phyloP scores from a whole-genome alignment of 2,888 invertebrate species.

The Carpatolechia fugitivella region DNA sequence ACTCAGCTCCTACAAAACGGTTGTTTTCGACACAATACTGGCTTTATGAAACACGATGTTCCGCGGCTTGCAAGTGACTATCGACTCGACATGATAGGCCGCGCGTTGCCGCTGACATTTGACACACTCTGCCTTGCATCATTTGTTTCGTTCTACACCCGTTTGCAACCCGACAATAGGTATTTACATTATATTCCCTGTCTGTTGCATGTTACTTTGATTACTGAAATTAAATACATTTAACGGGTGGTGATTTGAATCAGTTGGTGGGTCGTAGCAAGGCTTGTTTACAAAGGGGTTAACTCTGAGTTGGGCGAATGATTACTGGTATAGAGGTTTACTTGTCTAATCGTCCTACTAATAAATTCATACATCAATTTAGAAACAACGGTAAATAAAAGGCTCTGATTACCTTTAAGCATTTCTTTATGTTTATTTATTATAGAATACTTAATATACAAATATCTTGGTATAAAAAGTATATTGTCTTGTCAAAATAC shows the following conservation, averaged over 20 bases:
- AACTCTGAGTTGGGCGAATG: not conserved
- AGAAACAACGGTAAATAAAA: no score
- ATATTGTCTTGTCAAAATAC: no score
- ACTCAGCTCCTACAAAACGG: not conserved
- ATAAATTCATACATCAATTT: no score
- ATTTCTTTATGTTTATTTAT: no score
- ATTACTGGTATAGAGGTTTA: not conserved
- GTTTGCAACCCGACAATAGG: conserved; percentile 7
- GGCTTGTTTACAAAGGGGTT: not conserved
- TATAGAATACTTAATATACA: no score
- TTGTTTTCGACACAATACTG: conserved; percentile 11
- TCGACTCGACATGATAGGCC: conserved; percentile 24
- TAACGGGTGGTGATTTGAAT: not conserved
- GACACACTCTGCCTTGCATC: conserved; percentile 26
- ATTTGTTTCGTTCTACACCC: conserved; percentile 22
- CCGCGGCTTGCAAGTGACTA: conserved; percentile 23
- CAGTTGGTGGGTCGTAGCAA: conserved; percentile 1
- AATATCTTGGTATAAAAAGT: no score
- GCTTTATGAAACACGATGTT: conserved; percentile 11
- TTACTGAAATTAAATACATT: conserved; percentile 5
- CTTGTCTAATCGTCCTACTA: not conserved
- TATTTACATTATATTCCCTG: conserved; percentile 14
- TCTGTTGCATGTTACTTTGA: conserved; percentile 13
- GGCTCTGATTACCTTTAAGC: no score
- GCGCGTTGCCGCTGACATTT: conserved; percentile 26